Base-by-base conservation (phyloP, 2,113 vertebrate genomes). In the Sorex fumeus region DNA sequence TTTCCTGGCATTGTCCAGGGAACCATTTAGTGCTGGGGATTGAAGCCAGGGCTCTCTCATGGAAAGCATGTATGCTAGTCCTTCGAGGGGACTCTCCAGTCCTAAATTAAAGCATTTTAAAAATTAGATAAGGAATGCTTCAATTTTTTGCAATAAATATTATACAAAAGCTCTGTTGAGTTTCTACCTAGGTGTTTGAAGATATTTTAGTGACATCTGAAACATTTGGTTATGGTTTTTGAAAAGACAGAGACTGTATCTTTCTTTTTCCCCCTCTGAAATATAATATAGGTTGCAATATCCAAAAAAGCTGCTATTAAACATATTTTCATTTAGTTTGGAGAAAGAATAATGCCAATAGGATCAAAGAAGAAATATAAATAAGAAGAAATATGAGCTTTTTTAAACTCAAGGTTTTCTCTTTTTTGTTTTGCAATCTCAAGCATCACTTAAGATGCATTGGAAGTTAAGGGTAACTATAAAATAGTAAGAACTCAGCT, bases 281-380 rank as follows among this genome's bases (percentile, higher is more conserved):
- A 45, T 50, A 74, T 36, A 69, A 85, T 15, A 43, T 15, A 53
- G 30, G 25, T 32, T 81, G 36, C 28, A 74, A 71, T 25, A 91
- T 69, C 21, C 50, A 84, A 83, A 75, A 40, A 87, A 9, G 25
- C 76, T 47, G 10, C 23, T 23, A 72, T 47, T 25, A 3, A n/a
- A 91, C 12, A 75, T 71, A 60, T 89, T 82, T 93, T 79, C 53
- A 93, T n/a, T 84, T 74, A 82, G 75, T 36, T 19, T 79, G 43
- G 57, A 86, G 70, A 89, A 94, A 94, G 9, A 23, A 67, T 69
- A 92, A 87, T 30, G 67, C 47, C 47, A 50, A 50, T 50, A 50
- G 6, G 47, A 50, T 50, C 10, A 4, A 19, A 71, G 6, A 47
- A 21, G 79, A 84, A 77, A 28, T 91, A 76, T 64, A 92, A 36